phyloP scores from a whole-genome alignment of 2,797 vertebrate genomes.

The Neosilurus hyrtlii region DNA sequence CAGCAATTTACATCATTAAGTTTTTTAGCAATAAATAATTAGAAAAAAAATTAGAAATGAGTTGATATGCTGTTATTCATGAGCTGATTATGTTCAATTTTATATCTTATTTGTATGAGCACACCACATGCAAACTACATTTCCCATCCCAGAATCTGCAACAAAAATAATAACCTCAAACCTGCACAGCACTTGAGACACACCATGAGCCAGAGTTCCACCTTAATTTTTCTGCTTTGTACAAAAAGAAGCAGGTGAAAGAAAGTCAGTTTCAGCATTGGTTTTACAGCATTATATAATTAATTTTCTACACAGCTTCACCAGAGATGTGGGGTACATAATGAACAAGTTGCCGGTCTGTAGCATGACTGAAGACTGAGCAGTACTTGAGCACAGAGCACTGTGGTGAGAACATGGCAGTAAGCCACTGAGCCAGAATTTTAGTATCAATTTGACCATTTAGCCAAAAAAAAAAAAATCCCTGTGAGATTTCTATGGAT shows the following conservation, averaged over 20 bases:
- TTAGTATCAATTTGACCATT: not conserved
- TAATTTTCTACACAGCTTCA: too few relatives aligned
- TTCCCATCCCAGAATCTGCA: not conserved
- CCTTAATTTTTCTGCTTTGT: not conserved
- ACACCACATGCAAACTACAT: not conserved
- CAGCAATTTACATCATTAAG: slow-evolving; percentile 7
- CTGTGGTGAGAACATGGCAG: too few relatives aligned
- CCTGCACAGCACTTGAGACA: not conserved
- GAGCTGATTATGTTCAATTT: not conserved
- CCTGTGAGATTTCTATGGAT: not conserved
- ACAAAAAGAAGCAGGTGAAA: not conserved
- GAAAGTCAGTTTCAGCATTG: not conserved
- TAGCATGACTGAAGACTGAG: too few relatives aligned
- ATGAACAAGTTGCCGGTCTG: too few relatives aligned
- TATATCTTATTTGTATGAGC: slow-evolving; percentile 3
- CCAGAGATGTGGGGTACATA: too few relatives aligned
- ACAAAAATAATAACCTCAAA: too few relatives aligned
- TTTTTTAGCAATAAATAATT: not conserved
- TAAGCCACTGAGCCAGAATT: not conserved
- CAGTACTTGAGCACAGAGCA: too few relatives aligned
- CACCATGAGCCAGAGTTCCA: not conserved
- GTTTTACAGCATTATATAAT: too few relatives aligned
- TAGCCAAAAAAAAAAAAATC: not conserved
- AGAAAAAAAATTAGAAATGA: too few relatives aligned
- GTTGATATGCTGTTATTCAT: not conserved